Conservation (phyloP, 2,113 vertebrate species). For the Oplegnathus fasciatus region DNA sequence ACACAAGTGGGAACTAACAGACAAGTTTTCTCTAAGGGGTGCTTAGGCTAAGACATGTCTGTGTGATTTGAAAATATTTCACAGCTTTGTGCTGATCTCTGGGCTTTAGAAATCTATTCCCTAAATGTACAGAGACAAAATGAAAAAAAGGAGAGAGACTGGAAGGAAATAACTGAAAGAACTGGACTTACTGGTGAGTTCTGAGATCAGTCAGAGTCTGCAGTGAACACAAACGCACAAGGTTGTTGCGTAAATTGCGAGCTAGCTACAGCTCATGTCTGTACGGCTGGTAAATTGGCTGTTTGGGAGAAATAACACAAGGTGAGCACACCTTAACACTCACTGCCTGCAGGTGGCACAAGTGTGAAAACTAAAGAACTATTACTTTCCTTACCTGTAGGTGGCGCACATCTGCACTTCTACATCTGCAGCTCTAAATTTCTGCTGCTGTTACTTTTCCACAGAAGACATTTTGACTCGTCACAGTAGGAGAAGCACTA, state of each 20-base stretch:
- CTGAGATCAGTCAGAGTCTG: constrained; percentile 6
- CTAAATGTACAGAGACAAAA: neutral
- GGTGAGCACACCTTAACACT: neutral
- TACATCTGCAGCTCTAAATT: neutral
- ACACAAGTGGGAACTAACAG: neutral
- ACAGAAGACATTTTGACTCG: neutral
- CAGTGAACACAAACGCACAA: neutral
- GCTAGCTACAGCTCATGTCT: neutral
- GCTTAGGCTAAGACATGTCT: neutral
- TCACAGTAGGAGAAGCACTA: neutral
- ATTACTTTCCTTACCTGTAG: neutral
- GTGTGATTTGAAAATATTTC: neutral
- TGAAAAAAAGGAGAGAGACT: neutral
- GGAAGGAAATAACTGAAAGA: neutral
- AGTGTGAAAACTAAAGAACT: neutral
- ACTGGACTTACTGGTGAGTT: neutral
- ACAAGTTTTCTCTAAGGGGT: neutral
- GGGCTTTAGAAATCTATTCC: neutral
- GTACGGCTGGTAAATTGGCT: neutral
- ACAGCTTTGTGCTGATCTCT: neutral
- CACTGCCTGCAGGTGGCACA: neutral
- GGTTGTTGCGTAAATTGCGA: neutral
- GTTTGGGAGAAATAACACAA: neutral
- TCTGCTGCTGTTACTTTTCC: neutral
- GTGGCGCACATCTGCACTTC: neutral